phyloP scores from a whole-genome alignment of 2,888 invertebrate species.

The Hartigia nigra region DNA sequence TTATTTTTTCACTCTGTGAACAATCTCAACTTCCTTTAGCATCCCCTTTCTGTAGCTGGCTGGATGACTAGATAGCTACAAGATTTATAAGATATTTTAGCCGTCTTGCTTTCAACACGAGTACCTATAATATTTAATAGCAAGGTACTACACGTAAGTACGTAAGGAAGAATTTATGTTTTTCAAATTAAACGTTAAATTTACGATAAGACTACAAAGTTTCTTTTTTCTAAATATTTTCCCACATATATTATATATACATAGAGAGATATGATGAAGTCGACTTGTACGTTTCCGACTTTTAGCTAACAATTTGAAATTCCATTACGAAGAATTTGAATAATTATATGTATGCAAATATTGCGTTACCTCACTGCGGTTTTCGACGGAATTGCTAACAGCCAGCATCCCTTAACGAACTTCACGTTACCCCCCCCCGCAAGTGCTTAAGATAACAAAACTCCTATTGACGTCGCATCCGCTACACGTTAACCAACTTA shows the following conservation, averaged over 20 bases:
- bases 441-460: slow-evolving; percentile 47
- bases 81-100: neutral
- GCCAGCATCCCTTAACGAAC: slow-evolving; percentile 49
- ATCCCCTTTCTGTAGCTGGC: neutral
- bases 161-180: neutral
- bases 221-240: neutral
- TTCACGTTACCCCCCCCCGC: slow-evolving; percentile 33
- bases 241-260: neutral
- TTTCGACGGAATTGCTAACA: slow-evolving; percentile 48
- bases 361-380: slow-evolving; percentile 26
- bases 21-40: neutral
- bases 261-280: neutral
- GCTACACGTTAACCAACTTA: neutral
- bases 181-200: neutral
- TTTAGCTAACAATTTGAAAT: slow-evolving; percentile 33
- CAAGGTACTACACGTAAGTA: neutral
- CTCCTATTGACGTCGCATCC: neutral
- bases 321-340: slow-evolving; percentile 52
- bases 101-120: neutral
- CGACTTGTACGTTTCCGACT: neutral
- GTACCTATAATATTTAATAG: neutral
- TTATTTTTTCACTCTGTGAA: slow-evolving; percentile 25
- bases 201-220: neutral
- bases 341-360: slow-evolving; percentile 59
- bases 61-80: neutral